Conservation (phyloP, 1,140 invertebrate genomes). For the Drosophila saltans region DNA sequence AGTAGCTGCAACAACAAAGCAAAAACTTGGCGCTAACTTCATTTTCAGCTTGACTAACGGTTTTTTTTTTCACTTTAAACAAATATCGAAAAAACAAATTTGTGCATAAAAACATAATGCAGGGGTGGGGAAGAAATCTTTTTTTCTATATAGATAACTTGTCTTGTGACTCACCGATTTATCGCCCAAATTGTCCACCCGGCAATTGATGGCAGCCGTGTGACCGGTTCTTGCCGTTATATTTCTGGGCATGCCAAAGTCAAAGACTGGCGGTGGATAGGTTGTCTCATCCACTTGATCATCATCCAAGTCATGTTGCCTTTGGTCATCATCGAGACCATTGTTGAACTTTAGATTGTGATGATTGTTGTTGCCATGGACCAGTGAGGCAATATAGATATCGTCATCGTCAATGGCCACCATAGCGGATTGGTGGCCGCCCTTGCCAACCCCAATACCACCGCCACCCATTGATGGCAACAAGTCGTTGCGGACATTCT, state of each 20-base stretch:
- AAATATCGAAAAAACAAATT: slow-evolving; percentile 1
- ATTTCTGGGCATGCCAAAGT: slow-evolving; percentile 90
- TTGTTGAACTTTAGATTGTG: slow-evolving; percentile 53
- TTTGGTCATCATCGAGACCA: slow-evolving; percentile 53
- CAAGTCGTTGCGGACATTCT: slow-evolving; percentile 49
- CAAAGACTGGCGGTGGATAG: slow-evolving; percentile 87
- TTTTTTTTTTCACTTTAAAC: slow-evolving; percentile 44
- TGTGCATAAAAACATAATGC: slow-evolving; percentile 53
- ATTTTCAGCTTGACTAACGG: slow-evolving; percentile 73
- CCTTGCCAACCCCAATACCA: too few species aligned
- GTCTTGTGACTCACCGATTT: slow-evolving; percentile 88
- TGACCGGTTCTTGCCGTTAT: slow-evolving; percentile 92
- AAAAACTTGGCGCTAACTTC: slow-evolving; percentile 64
- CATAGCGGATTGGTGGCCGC: slow-evolving; percentile 16
- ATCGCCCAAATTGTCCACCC: slow-evolving; percentile 92
- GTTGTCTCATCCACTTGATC: slow-evolving; percentile 55
- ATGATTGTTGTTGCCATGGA: slow-evolving; percentile 53
- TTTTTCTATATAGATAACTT: slow-evolving; percentile 40
- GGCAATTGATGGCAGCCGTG: slow-evolving; percentile 92
- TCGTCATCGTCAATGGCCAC: slow-evolving; percentile 50
- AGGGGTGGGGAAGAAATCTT: slow-evolving; percentile 14
- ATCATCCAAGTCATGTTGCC: slow-evolving; percentile 31
- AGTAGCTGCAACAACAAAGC: slow-evolving; percentile 37
- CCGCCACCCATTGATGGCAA: slow-evolving; percentile 53
- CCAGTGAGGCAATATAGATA: slow-evolving; percentile 69